phyloP scores from a whole-genome alignment of 2,888 invertebrate species.

The Antitype chi region DNA sequence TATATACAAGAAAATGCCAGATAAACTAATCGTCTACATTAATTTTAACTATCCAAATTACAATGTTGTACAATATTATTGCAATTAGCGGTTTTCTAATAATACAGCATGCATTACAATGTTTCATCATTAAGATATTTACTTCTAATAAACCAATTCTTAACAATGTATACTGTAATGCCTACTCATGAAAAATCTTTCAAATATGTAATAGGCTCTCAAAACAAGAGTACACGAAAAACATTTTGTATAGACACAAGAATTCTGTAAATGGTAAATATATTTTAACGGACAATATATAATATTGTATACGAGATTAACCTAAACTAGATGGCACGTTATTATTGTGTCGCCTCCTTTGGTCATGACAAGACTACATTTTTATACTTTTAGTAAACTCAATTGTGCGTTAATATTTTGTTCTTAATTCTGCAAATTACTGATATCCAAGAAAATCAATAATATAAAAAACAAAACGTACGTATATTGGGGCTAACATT shows the following conservation, averaged over 20 bases:
- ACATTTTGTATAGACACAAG: conserved; percentile 91
- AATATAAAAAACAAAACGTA: conserved; percentile 69
- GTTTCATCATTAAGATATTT: conserved; percentile 70
- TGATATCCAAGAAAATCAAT: conserved; percentile 70
- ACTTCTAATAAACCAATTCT: conserved; percentile 74
- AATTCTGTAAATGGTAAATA: conserved; percentile 91
- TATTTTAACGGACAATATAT: conserved; percentile 91
- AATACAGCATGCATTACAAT: conserved; percentile 76
- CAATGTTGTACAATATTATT: conserved; percentile 84
- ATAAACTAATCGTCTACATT: conserved; percentile 78
- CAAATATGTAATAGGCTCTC: conserved; percentile 90
- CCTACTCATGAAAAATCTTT: conserved; percentile 82
- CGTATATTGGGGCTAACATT: conserved; percentile 73
- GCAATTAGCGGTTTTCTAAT: conserved; percentile 81
- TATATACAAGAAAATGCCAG: conserved; percentile 85
- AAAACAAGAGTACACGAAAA: conserved; percentile 91
- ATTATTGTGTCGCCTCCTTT: conserved; percentile 89
- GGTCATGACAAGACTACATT: conserved; percentile 83
- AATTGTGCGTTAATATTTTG: conserved; percentile 88
- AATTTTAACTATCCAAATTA: conserved; percentile 79
- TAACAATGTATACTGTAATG: conserved; percentile 78
- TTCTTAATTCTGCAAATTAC: conserved; percentile 77
- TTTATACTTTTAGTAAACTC: conserved; percentile 78
- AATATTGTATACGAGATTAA: conserved; percentile 91
- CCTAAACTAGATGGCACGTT: conserved; percentile 91